phyloP scores from a whole-genome alignment of 2,113 vertebrate species.

The Rhegmatorhina hoffmannsi region DNA sequence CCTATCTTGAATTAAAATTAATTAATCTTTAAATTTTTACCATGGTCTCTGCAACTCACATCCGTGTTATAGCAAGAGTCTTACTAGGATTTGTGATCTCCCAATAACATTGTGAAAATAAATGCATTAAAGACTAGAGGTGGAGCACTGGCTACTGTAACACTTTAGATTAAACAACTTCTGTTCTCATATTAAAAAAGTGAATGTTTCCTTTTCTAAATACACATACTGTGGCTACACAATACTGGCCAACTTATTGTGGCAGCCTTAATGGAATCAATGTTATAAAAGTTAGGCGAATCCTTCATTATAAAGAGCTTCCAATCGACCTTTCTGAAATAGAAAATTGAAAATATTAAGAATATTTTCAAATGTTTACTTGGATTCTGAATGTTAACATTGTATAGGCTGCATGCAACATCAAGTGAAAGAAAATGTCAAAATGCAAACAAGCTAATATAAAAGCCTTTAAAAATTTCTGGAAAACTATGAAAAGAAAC shows the following conservation, averaged over 20 bases:
- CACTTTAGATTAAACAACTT: background rate
- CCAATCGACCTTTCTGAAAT: background rate
- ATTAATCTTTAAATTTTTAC: background rate
- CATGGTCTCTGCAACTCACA: background rate
- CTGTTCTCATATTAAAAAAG: background rate
- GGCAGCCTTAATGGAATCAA: background rate
- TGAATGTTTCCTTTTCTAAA: background rate
- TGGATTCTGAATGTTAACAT: background rate
- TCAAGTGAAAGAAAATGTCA: background rate
- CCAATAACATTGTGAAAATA: background rate
- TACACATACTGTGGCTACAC: background rate
- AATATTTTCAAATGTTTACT: background rate
- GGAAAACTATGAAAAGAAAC: background rate
- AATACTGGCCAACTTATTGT: background rate
- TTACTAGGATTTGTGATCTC: background rate
- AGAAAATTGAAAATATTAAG: background rate
- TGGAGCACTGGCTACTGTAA: background rate
- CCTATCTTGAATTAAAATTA: background rate
- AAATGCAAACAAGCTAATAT: background rate
- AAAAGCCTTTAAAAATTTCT: background rate
- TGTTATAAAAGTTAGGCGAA: background rate
- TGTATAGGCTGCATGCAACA: background rate
- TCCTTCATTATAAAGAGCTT: background rate
- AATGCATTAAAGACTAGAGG: background rate
- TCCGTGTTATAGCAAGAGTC: background rate